Evolutionary conservation across 1,140 invertebrate genomes (phyloP), one percentile per base, ranked within the genome.

Genomic region (Platorchestia sp.): DNA sequence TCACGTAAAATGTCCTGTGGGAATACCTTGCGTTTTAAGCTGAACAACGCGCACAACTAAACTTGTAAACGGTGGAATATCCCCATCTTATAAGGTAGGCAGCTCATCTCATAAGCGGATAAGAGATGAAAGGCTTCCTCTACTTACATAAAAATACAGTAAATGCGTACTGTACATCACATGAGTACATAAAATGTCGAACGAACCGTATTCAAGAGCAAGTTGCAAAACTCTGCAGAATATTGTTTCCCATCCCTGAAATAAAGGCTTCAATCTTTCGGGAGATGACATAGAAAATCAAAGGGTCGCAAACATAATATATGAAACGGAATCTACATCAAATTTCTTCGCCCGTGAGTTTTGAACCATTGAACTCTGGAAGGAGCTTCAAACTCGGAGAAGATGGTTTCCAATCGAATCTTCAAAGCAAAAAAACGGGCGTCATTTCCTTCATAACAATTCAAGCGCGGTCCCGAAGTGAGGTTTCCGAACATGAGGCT

Each of bases 371-470:
- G 59, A 75, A 36, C 59, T 75, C 59, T 3, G 59, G 36, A 27
- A 27, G 14, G 59, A 75, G 27, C 59, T 75, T 6, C 59, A 36
- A 75, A 75, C 59, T 75, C 59, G 3, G 59, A 75, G 59, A 75
- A 75, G 59, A 75, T 75, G 59, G 59, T 75, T 51, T 75, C 27
- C 59, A 75, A 75, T 75, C 59, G 59, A 75, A 75, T 75, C 59
- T 75, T 75, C 59, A 75, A 75, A 75, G 59, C 27, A 75, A 75
- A 75, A n/a, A 75, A 75, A 75, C 59, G 59, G 59, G 10, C 59
- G 59, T 75, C 59, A 75, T 75, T 75, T 75, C 59, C 59, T 75
- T 75, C 27, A 75, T 75, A 75, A 75, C 59, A 75, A 75, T 75
- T 75, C 59, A 36, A 75, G 59, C 59, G 59, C 36, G 59, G 36